A percentile compares a stretch with the other conserved stretches of the same genome.
Conservation (phyloP, 2,797 vertebrate genomes). For the Bovichtus variegatus region DNA sequence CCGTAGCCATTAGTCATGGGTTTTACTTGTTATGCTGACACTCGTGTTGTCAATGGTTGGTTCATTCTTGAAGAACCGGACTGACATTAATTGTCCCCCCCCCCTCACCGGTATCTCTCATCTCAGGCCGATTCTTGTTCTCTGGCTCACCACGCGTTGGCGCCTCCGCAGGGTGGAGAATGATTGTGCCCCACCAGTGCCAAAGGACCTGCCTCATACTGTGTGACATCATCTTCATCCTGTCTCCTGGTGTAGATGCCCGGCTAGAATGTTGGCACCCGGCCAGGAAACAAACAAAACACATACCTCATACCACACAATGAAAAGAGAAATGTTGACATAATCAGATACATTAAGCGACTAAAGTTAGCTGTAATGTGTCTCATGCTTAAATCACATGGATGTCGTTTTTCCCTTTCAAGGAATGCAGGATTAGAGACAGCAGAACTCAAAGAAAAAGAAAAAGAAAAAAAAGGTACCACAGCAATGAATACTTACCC, state of each 20-base stretch:
- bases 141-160: background rate
- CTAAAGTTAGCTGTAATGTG: too few relatives aligned
- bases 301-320: background rate
- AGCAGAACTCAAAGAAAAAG: too few relatives aligned
- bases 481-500: too few relatives aligned
- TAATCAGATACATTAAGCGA: background rate
- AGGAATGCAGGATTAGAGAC: background rate
- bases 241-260: constrained; percentile 56
- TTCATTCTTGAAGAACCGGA: background rate
- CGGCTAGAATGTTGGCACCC: constrained; percentile 53
- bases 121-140: background rate
- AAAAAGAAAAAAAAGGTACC: too few relatives aligned
- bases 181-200: constrained; percentile 14
- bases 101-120: background rate
- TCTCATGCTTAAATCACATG: background rate
- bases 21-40: background rate
- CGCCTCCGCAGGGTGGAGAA: background rate
- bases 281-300: constrained; percentile 26
- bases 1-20: background rate
- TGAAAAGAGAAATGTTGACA: background rate
- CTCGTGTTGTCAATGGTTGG: too few relatives aligned
- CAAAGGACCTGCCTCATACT: constrained; percentile 23
- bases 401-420: background rate
- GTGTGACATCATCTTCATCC: constrained; percentile 58
- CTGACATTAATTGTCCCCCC: background rate